Evolutionary conservation across 2,113 vertebrate genomes (phyloP), one percentile per base, ranked within the genome.

Genomic region (Periophthalmodon schlosseri): DNA sequence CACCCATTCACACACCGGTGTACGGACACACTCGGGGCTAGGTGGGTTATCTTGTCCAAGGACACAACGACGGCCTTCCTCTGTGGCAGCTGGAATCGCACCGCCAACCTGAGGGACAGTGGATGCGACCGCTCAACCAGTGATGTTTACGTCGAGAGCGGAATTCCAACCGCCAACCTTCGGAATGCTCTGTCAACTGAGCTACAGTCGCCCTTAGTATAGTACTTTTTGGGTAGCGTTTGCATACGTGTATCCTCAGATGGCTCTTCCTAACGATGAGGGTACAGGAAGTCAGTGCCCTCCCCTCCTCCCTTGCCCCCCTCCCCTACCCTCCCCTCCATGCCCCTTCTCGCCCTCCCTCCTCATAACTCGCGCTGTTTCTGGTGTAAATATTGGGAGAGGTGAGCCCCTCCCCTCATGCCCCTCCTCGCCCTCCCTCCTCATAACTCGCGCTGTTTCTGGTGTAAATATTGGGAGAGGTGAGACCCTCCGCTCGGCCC

Each of bases 401-500:
- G 91, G 90, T 88, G 86, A 85, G 85, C 81, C 89, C 90, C 83
- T 83, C 73, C 72, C 85, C 77, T 49, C 79, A n/a, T n/a, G n/a
- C 80, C 84, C 87, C 82, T n/a, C 79, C 34, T 36, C 34, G 2
- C 34, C 36, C 8, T 9, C 39, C 39, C 9, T 8, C 28, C 28
- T 28, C 86, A 89, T 91, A 87, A 89, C 87, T 91, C 91, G 86
- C 71, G 81, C 84, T 91, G 89, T 91, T 92, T 92, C 89, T 82
- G 88, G 88, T 88, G 87, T 92, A 92, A 92, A 92, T 92, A 89
- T 90, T 89, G 83, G 84, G 79, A 58, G 79, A 80, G 91, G 90
- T 88, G 86, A 85, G 85, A 81, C 89, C 90, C 83, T 83, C 73
- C 72, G 86, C 77, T 49, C 79, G 80, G 85, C 89, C 76, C 89